Percentiles rank a stretch among this genome's conserved stretches.
These are phyloP conservation scores for Saturnia japonica DNA, from an alignment of 2,888 invertebrate genomes.

Conservation along the genomic window DNA sequence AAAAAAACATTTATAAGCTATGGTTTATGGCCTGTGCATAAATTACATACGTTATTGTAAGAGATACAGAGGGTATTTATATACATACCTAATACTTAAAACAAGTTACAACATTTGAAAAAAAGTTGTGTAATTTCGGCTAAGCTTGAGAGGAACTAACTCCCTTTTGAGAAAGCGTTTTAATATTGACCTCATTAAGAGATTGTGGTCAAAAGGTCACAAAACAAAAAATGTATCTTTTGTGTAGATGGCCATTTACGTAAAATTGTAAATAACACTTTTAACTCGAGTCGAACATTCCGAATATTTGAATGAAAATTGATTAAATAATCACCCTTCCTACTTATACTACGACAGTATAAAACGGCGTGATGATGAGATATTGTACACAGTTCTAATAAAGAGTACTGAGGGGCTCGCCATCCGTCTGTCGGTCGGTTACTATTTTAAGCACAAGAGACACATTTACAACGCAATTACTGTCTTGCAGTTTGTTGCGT, in stretches of 20 bases:
- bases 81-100: no score
- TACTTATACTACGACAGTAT: neutral
- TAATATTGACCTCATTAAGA: no score
- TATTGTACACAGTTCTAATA: neutral
- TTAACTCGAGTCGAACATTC: neutral
- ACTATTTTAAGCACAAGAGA: constrained; percentile 5
- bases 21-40: neutral
- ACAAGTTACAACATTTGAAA: no score
- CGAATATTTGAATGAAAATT: neutral
- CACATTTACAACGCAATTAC: constrained; percentile 5
- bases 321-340: neutral
- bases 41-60: neutral
- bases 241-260: no score
- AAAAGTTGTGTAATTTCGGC: no score
- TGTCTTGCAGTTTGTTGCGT: neutral
- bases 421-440: neutral
- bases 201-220: no score
- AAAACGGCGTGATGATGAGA: neutral
- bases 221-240: no score
- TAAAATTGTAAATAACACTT: no score
- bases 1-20: neutral
- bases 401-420: constrained; percentile 5
- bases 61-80: no score
- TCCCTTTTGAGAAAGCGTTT: no score
- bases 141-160: no score